Evolutionary conservation across 2,888 invertebrate genomes (phyloP), one percentile per base, ranked within the genome.

Genomic region (Mesorhabditis sp.): DNA sequence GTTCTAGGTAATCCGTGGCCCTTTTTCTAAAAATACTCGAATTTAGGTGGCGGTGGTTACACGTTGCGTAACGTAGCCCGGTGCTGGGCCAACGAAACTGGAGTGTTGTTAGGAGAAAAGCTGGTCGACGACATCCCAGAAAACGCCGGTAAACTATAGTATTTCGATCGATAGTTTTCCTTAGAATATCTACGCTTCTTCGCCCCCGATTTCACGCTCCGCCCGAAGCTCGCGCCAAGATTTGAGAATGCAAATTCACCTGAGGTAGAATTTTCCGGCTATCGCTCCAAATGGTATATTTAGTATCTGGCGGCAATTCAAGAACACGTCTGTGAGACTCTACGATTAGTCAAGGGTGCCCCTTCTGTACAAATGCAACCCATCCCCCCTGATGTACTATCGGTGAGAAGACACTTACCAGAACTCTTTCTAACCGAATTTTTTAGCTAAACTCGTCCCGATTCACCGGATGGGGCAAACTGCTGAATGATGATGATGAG

Each of bases 21-120:
- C 93, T 50, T 50, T 50, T 50, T 50, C 58, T 13, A 50, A 50
- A 10, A 13, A 13, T 50, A 50, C n/a, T n/a, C 7, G 1, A 1
- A 13, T 50, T 50, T 50, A 50, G 95, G 91, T 10, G 91, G 91
- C 0, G 91, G 91, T 5, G 90, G 91, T 89, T 98, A 97, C 86
- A 98, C 96, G 0, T 88, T 96, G 43, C 89, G 98, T 96, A 88
- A 98, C 96, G 97, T 98, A 0, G 97, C 98, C 0, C 90, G 98
- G 4, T 97, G 96, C 86, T 99, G 98, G 98, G 95, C 97, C 0
- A 95, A 95, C 83, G 98, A 98, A 88, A 99, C 98, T 0, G 93
- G 96, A 0, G 88, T 98, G 0, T 88, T 97, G 3, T 91, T 96
- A 0, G 95, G 95, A 83, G 94, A 95, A 83, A 91, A 91, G 72